These are phyloP conservation scores for Nycticorax nycticorax DNA, from an alignment of 2,113 vertebrate species.

Conservation along the genomic window DNA sequence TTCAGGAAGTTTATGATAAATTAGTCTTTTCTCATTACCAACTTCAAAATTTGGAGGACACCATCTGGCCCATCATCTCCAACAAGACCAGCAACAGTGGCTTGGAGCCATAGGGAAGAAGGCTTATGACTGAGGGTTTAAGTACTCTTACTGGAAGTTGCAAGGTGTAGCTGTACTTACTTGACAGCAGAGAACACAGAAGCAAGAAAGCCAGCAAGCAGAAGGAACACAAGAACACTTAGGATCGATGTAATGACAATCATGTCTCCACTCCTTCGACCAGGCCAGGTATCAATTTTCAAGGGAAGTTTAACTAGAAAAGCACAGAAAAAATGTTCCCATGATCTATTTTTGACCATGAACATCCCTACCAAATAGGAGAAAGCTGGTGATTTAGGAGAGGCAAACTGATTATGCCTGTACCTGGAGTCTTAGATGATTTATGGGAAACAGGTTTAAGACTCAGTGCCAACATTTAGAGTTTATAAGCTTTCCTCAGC, in stretches of 20 bases:
- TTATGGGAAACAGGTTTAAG: background rate
- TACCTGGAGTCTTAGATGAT: background rate
- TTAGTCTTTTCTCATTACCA: background rate
- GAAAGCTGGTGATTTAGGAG: background rate
- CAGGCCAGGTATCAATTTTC: conserved; percentile 66
- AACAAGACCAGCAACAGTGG: background rate
- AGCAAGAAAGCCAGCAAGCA: conserved; percentile 51
- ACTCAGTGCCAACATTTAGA: background rate
- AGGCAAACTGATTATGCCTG: background rate
- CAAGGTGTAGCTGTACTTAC: conserved; percentile 46
- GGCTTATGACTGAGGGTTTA: background rate
- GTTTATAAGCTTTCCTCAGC: background rate
- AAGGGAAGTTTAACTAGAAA: conserved; percentile 15
- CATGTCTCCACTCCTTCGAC: conserved; percentile 70
- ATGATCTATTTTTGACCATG: background rate
- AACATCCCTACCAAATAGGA: background rate
- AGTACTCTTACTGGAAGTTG: background rate
- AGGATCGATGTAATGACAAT: conserved; percentile 71
- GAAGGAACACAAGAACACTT: conserved; percentile 65
- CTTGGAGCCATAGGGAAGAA: background rate
- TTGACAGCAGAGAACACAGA: background rate
- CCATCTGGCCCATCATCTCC: background rate
- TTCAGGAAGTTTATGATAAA: background rate
- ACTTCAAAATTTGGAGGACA: background rate
- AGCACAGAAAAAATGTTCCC: background rate